Evolutionary conservation across 23 tunicate genomes (phyloP), one percentile per base, ranked within the genome.

Genomic region (Phallusia fumigata): DNA sequence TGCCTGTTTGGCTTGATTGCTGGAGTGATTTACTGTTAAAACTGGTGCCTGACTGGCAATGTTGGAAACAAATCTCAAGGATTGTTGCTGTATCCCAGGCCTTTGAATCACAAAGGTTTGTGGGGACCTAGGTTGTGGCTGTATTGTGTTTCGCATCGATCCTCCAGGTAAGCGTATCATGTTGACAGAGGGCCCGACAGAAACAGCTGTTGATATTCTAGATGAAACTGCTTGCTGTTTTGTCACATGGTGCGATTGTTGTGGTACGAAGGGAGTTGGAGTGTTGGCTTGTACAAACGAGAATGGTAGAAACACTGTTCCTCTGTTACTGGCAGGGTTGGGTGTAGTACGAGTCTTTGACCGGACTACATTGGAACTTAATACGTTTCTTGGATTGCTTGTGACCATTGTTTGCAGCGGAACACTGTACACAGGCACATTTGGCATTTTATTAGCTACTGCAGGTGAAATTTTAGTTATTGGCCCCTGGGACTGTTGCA

Each of bases 281-380:
- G 84, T 45, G n/a, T 45, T 58, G 40, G 83, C 52, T 74, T 76
- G 80, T 1, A 87, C 82, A 58, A 87, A 80, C 19, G 91, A 81
- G 53, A 81, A 64, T n/a, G 91, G 91, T 44, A 87, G 32, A 16
- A 87, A 16, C 28, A 87, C 86, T 5, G 80, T 64, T 30, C 74
- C 74, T 51, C 77, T 24, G 34, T 81, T 81, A 77, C 47, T 76
- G n/a, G n/a, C n/a, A n/a, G n/a, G n/a, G 76, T 77, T 52, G 6
- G 73, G 65, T 31, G 34, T 26, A 19, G 72, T 12, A 5, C 36
- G 19, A 65, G 58, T 30, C 77, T 81, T 36, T 81, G 86, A 6
- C 16, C 69, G 11, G 2, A 58, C 16, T 2, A 58, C 69, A 58
- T 22, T 58, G 69, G 69, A 58, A 58, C 69, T 58, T 22, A 58